Evolutionary conservation across 2,888 invertebrate species (phyloP), one percentile per base, ranked within the genome.

Genomic region (Drepana falcataria): DNA sequence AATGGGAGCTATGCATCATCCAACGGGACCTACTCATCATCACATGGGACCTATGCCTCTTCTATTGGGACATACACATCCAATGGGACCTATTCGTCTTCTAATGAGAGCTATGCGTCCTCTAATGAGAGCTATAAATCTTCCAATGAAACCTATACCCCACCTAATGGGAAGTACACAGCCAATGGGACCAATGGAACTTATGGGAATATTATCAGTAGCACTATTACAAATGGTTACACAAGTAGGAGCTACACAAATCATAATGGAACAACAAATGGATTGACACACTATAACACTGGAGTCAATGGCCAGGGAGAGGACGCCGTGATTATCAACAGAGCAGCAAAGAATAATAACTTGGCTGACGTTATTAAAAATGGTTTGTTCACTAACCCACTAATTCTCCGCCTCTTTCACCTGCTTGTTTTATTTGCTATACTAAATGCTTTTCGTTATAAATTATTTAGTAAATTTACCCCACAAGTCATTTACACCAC

Each of bases 321-420:
- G 58, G 87, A 85, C 44, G 75, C 77, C 9, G 58, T 63, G 33
- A 74, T 66, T 51, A 54, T 65, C 9, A 78, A 68, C 56, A 76
- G 65, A 53, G 66, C 74, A 35, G 55, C 72, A 35, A 83, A 78
- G 64, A 77, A 61, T 58, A 60, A 73, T 57, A 80, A 81, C 59
- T 56, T 83, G 57, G 69, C 79, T 64, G 88, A 89, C 59, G 75
- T 83, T 68, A 73, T 85, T 57, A 83, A 83, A 72, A 89, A 89
- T 79, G 90, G 90, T 91, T 87, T 87, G 89, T 90, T 77, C 57
- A 73, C 81, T 87, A 87, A 87, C 86, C 60, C 73, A 83, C 79
- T 83, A 81, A 86, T 79, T 65, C 48, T 68, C 62, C 65, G 59
- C 49, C 69, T 62, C 69, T 68, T 51, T 58, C 53, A 55, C 58